A percentile compares a stretch with the other conserved stretches of the same genome.
Evolutionary conservation across 2,888 invertebrate genomes (phyloP).

Genomic region (Cerceris rybyensis): DNA sequence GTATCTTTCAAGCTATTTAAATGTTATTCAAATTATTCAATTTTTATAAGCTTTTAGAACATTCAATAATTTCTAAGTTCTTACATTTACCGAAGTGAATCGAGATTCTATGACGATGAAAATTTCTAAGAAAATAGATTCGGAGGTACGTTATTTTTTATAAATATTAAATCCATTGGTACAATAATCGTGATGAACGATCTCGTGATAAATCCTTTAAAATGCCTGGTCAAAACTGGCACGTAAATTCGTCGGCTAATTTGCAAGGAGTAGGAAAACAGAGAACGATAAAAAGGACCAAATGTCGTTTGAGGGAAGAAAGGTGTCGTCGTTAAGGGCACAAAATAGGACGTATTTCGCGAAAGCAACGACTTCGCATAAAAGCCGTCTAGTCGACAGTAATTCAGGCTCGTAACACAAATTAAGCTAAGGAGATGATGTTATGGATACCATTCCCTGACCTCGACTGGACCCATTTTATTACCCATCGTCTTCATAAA

Average conservation of each 20-base stretch:
- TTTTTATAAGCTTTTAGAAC: too few relatives aligned
- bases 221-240: background rate
- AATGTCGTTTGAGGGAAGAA: slow-evolving; percentile 38
- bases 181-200: background rate
- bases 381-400: slow-evolving; percentile 38
- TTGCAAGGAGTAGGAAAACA: slow-evolving; percentile 6
- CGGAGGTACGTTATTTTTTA: background rate
- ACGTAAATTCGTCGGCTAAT: background rate
- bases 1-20: too few relatives aligned
- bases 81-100: too few relatives aligned
- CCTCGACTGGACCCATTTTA: slow-evolving; percentile 12
- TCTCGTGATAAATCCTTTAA: background rate
- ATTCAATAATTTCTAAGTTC: too few relatives aligned
- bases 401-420: slow-evolving; percentile 38
- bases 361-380: slow-evolving; percentile 42
- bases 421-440: slow-evolving; percentile 35
- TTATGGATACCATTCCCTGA: slow-evolving; percentile 12
- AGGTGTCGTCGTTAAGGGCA: slow-evolving; percentile 54
- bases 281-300: slow-evolving; percentile 17
- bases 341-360: slow-evolving; percentile 38
- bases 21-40: too few relatives aligned
- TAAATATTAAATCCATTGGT: background rate
- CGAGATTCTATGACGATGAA: too few relatives aligned
- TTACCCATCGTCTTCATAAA: background rate
- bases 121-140: background rate